These are phyloP conservation scores for Pterocles gutturalis DNA, from an alignment of 2,113 vertebrate species.

Conservation along the genomic window DNA sequence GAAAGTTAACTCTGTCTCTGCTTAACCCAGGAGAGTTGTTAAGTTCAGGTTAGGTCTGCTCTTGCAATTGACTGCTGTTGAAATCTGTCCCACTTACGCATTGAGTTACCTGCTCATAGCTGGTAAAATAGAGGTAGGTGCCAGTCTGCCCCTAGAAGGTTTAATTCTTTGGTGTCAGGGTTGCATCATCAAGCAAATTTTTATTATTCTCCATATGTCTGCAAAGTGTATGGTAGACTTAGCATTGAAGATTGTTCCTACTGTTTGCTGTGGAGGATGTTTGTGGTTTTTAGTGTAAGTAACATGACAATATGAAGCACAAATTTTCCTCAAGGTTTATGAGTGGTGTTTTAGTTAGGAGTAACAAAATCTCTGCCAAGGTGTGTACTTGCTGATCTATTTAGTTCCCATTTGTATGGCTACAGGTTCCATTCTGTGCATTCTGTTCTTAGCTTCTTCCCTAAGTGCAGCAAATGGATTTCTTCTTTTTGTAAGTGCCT, in stretches of 20 bases:
- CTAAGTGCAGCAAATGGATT: not conserved
- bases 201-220: not conserved
- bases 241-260: not conserved
- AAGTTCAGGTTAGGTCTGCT: not conserved
- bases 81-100: not conserved
- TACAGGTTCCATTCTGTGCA: not conserved
- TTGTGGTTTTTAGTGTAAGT: not conserved
- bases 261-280: not conserved
- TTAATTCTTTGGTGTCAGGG: not conserved
- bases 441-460: not conserved
- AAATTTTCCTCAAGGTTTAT: not conserved
- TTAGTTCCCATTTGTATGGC: not conserved
- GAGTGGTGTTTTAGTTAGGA: not conserved
- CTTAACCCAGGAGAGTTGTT: no score
- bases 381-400: not conserved
- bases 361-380: not conserved
- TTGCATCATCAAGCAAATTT: not conserved
- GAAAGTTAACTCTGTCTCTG: no score
- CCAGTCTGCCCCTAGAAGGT: not conserved
- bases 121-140: not conserved
- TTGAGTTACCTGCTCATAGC: not conserved
- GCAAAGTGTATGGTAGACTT: not conserved
- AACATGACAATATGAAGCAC: not conserved
- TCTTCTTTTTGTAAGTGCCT: slow-evolving; percentile 31
- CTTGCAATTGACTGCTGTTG: not conserved